Percentiles rank a stretch among this genome's conserved stretches.
Conservation (phyloP, 2,888 invertebrate species). For the Nematopogon swammerdamellus region DNA sequence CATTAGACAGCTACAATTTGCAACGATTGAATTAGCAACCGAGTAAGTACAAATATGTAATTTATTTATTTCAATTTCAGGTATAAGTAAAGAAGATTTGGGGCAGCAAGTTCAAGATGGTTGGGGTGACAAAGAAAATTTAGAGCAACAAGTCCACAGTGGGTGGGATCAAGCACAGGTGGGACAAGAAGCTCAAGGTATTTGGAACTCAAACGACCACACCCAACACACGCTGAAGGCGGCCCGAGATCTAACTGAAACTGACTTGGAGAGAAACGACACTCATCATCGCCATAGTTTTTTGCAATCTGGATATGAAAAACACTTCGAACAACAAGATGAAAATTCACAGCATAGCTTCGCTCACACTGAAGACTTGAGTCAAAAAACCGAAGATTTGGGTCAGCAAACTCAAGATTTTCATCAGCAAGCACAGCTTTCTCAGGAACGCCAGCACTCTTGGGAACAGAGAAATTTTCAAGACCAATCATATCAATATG, state of each 20-base stretch:
- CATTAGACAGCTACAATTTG: too few species aligned
- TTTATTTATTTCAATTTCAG: not conserved
- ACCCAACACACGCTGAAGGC: too few species aligned
- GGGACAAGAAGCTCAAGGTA: constrained; percentile 14
- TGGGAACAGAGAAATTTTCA: not conserved
- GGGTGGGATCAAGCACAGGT: constrained; percentile 10
- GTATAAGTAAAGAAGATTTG: constrained; percentile 8
- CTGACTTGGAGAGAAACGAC: not conserved
- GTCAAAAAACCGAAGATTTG: constrained; percentile 19
- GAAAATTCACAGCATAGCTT: too few species aligned
- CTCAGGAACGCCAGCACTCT: not conserved
- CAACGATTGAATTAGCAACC: too few species aligned
- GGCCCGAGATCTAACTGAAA: too few species aligned
- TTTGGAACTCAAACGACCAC: too few species aligned
- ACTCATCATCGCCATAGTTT: not conserved
- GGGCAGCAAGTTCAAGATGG: constrained; percentile 16
- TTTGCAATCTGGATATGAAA: not conserved
- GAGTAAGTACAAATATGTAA: too few species aligned
- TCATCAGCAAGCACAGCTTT: too few species aligned
- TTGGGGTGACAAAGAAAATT: constrained; percentile 18
- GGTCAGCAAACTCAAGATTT: constrained; percentile 14
- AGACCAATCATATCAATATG: not conserved
- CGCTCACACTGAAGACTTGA: too few species aligned
- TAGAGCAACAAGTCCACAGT: constrained; percentile 21
- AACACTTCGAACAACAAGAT: not conserved